Conservation (phyloP, 2,797 vertebrate genomes). For the Dicrostonyx torquatus region DNA sequence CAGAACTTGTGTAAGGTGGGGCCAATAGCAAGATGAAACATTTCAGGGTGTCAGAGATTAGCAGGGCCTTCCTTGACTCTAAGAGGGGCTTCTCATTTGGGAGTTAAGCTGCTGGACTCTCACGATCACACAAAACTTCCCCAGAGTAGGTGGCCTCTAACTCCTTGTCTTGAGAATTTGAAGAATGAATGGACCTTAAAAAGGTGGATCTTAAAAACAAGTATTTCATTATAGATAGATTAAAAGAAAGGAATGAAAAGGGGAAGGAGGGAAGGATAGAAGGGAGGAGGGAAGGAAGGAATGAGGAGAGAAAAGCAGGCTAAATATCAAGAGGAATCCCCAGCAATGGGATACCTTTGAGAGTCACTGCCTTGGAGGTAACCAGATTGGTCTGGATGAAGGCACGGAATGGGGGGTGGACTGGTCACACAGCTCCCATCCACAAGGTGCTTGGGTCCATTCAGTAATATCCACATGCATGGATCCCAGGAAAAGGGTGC, state of each 20-base stretch:
- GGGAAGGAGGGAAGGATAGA: accelerated
- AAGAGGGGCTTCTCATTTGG: background rate
- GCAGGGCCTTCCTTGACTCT: background rate
- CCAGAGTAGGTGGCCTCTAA: background rate
- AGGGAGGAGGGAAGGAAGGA: too few species aligned
- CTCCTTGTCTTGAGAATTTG: background rate
- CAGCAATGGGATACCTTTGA: background rate
- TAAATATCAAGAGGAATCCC: background rate
- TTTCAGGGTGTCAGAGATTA: too few species aligned
- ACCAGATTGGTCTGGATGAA: background rate
- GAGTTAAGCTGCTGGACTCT: background rate
- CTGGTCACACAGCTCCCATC: background rate
- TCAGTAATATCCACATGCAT: background rate
- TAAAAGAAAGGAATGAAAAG: background rate
- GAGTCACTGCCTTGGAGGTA: background rate
- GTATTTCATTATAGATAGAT: background rate
- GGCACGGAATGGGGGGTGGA: background rate
- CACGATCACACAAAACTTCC: background rate
- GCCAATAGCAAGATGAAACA: background rate
- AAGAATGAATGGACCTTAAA: background rate
- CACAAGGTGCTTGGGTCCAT: background rate
- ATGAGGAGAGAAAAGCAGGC: background rate
- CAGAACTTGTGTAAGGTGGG: accelerated
- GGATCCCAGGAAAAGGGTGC: background rate
- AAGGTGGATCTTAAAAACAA: background rate